phyloP scores from a whole-genome alignment of 2,113 vertebrate genomes.

The Paedocypris sp. region DNA sequence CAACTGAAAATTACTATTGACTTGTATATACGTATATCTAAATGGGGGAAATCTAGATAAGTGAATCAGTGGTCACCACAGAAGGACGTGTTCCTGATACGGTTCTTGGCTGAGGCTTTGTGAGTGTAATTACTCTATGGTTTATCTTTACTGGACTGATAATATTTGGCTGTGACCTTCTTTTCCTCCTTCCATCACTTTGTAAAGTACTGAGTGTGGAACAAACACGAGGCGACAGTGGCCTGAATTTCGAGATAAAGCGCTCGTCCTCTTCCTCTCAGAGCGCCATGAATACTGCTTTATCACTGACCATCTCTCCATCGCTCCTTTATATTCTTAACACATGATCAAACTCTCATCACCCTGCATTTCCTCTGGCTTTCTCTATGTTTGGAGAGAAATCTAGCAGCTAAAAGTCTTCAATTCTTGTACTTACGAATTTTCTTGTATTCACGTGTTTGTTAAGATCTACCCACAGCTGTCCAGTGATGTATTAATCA shows the following conservation, averaged over 20 bases:
- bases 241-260: constrained; percentile 28
- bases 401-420: no score
- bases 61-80: constrained; percentile 8
- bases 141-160: constrained; percentile 36
- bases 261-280: background rate
- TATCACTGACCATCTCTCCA: background rate
- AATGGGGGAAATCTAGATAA: background rate
- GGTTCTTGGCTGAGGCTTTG: constrained; percentile 19
- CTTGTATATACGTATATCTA: background rate
- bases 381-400: no score
- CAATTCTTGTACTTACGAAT: no score
- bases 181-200: constrained; percentile 22
- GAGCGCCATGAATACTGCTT: constrained; percentile 8
- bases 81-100: background rate
- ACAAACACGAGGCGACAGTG: constrained; percentile 20
- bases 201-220: constrained; percentile 18
- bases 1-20: background rate
- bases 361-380: constrained; percentile 18
- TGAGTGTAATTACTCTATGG: constrained; percentile 34
- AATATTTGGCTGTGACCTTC: constrained; percentile 36
- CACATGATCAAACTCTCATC: background rate
- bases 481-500: no score
- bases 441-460: no score
- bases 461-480: no score
- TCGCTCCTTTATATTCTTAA: constrained; percentile 31